Evolutionary conservation across 2,888 invertebrate species (phyloP), one percentile per base, ranked within the genome.

Genomic region (Folsomia candida): DNA sequence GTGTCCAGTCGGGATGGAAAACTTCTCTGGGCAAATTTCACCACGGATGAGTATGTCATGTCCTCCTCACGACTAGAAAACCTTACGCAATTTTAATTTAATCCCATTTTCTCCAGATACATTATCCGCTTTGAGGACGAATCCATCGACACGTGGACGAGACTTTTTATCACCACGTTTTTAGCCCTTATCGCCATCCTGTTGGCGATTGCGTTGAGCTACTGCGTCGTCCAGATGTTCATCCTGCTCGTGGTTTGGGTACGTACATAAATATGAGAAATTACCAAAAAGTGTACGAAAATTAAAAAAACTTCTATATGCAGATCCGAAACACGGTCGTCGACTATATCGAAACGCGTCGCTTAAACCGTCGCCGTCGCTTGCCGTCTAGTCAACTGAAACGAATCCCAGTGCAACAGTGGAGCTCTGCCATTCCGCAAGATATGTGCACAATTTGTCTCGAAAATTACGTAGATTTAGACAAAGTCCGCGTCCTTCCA

Each of bases 361-460:
- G 73, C 28, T 88, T 92, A 64, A 88, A 90, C 79, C 88, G 91
- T 22, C 87, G 94, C 63, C 90, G 94, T 83, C 89, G 97, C 51
- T 86, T 99, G 75, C 94, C 97, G 1, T 88, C 89, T 80, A 89
- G 92, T 57, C 89, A 93, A 81, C 87, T 99, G 67, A 91, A 90
- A 82, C 94, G 95, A 85, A 92, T 99, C 80, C 96, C 96, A n/a
- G 91, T 90, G 24, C 90, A 91, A 83, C 95, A 95, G 84, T 98
- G 92, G 85, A 90, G 90, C 78, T 94, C 93, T 83, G 93, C 92
- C 24, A 94, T 95, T 84, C 92, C 92, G 1, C 97, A 96, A 84
- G 88, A 99, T 81, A 94, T 93, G 0, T 99, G 99, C 87, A 97
- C 97, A 77, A 97, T 99, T 82, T 99, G 99, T 83, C 87, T 99